These are phyloP conservation scores for Sesamia inferens DNA, from an alignment of 2,888 invertebrate species.

Conservation along the genomic window DNA sequence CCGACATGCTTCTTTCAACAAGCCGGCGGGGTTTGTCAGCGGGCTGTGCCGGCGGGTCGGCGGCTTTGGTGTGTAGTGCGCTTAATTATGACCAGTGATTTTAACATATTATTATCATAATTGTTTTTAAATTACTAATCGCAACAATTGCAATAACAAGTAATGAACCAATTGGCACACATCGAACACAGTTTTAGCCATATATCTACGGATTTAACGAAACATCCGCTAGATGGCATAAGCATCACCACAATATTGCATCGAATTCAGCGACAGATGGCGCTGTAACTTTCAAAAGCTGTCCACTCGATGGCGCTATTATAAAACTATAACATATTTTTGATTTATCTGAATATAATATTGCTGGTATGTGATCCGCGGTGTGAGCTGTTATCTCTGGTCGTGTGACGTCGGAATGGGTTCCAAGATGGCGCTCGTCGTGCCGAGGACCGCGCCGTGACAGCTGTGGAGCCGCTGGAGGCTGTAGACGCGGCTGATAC, in stretches of 20 bases:
- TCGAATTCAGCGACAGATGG: slow-evolving; percentile 10
- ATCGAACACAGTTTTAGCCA: background rate
- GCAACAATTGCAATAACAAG: background rate
- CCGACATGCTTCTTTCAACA: too few relatives aligned
- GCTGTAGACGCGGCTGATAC: slow-evolving; percentile 87
- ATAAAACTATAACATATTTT: background rate
- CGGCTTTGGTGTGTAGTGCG: too few relatives aligned
- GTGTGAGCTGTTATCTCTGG: slow-evolving; percentile 88
- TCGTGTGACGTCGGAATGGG: slow-evolving; percentile 92
- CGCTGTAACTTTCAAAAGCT: slow-evolving; percentile 5
- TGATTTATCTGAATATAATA: slow-evolving; percentile 89
- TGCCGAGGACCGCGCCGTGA: slow-evolving; percentile 81
- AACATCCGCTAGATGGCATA: slow-evolving; percentile 11
- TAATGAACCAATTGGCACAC: slow-evolving; percentile 18
- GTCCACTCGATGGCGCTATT: slow-evolving; percentile 41
- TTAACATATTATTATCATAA: slow-evolving; percentile 2
- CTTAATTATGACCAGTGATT: slow-evolving; percentile 27
- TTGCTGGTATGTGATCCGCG: slow-evolving; percentile 87
- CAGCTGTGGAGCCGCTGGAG: slow-evolving; percentile 82
- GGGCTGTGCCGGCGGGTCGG: too few relatives aligned
- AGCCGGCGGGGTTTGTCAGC: too few relatives aligned
- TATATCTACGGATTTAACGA: background rate
- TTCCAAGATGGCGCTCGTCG: slow-evolving; percentile 92
- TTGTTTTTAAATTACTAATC: slow-evolving; percentile 6
- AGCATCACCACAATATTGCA: background rate